phyloP scores from a whole-genome alignment of 1,140 invertebrate genomes.

The Colletes latitarsis region DNA sequence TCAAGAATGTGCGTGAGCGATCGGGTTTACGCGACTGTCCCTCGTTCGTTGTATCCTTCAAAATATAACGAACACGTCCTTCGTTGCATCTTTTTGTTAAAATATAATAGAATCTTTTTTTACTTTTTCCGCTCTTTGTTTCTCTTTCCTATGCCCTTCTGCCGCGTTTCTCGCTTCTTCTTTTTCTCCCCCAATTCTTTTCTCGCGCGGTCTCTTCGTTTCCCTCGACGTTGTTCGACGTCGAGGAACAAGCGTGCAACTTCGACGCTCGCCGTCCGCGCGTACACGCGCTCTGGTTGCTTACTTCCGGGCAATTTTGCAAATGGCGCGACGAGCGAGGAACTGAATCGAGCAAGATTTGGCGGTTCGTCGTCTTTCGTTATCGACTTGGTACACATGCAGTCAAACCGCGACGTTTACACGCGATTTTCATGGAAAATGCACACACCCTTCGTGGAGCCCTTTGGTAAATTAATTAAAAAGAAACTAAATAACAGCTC shows the following conservation, averaged over 20 bases:
- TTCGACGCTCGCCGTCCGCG: no score
- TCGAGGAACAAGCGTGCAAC: neutral
- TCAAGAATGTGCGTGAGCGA: constrained; percentile 44
- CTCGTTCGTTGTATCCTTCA: constrained; percentile 13
- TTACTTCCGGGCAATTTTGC: neutral
- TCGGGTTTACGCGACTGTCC: constrained; percentile 31
- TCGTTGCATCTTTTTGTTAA: constrained; percentile 21
- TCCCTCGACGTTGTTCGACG: neutral
- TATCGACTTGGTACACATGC: neutral
- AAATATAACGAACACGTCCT: constrained; percentile 20
- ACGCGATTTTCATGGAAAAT: neutral
- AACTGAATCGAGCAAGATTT: neutral
- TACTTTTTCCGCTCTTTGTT: neutral
- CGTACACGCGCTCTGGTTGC: neutral
- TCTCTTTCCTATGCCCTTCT: neutral
- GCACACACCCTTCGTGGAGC: neutral
- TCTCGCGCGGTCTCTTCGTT: no score
- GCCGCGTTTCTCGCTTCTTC: neutral
- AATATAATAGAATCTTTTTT: constrained; percentile 38
- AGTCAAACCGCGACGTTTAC: neutral
- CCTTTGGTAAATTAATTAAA: neutral
- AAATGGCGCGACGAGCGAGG: neutral
- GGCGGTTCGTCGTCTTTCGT: neutral
- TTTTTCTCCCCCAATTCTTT: neutral
- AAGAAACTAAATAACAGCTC: no score